Evolutionary conservation across 2,797 vertebrate genomes (phyloP).

Genomic region (Ceryle rudis): DNA sequence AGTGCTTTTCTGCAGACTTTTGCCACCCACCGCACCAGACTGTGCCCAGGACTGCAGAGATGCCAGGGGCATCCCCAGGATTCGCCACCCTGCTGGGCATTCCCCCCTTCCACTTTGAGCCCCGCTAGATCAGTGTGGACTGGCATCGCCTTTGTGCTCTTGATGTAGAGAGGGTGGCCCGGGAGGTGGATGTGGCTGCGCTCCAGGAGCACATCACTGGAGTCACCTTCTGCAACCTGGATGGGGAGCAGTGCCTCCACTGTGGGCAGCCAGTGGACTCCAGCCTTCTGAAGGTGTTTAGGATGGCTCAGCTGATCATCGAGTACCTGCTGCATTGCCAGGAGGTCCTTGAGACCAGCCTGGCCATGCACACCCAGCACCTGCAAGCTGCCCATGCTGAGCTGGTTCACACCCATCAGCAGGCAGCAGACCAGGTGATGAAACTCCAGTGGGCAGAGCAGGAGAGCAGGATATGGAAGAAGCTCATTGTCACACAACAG

Average conservation of each 20-base stretch:
- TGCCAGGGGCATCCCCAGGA: conserved; percentile 14
- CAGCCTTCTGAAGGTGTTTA: conserved; percentile 79
- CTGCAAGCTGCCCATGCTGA: conserved; percentile 63
- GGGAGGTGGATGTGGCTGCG: conserved; percentile 59
- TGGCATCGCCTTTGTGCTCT: conserved; percentile 80
- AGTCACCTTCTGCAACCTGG: conserved; percentile 80
- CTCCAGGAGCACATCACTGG: conserved; percentile 79
- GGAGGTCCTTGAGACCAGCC: conserved; percentile 72
- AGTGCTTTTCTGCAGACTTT: conserved; percentile 62
- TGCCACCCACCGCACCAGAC: conserved; percentile 9
- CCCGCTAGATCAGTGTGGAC: conserved; percentile 70
- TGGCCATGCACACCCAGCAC: conserved; percentile 64
- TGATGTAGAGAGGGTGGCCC: conserved; percentile 71
- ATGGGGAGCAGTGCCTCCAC: conserved; percentile 74
- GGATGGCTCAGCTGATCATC: conserved; percentile 82
- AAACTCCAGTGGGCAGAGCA: conserved; percentile 70
- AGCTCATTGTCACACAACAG: conserved; percentile 78
- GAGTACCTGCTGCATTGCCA: conserved; percentile 85
- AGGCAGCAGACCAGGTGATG: conserved; percentile 50
- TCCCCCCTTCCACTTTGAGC: conserved; percentile 79
- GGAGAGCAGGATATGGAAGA: conserved; percentile 78
- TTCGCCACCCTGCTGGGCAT: not conserved
- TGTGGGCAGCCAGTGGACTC: conserved; percentile 78
- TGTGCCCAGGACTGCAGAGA: not conserved
- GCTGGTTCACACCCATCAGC: conserved; percentile 57